Evolutionary conservation across 2,797 vertebrate species (phyloP), one percentile per base, ranked within the genome.

Genomic region (Poecilia picta): DNA sequence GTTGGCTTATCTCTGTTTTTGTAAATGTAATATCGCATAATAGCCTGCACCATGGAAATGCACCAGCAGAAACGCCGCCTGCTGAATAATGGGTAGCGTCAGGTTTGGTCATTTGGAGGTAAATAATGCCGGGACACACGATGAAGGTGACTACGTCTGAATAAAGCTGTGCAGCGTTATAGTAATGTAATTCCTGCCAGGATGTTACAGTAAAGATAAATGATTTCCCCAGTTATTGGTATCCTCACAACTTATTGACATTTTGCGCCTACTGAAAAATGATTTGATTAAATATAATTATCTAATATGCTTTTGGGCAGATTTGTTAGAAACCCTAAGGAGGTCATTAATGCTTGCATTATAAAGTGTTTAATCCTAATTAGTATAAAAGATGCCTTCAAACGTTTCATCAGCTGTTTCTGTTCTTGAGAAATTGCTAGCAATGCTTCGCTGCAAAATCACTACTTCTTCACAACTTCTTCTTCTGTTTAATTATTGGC

Each of bases 1-100:
- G 75, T 72, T 28, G 33, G 53, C 71, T 82, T 77, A 81, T 83
- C 73, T 78, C 46, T 25, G 49, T 68, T 82, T 55, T 51, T 75
- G 16, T 51, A 84, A 76, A 66, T 64, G 2, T 33, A 76, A 77
- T 73, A 41, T 76, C 46, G 28, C 33, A 47, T 76, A 46, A 47
- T 39, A 78, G 39, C 55, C 39, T 76, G 25, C 18, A 25, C 66
- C 45, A 39, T 62, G 43, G 59, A 75, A 75, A 73, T 57, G 71
- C 25, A 74, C 12, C 47, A 77, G 51, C 11, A 55, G 25, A 74
- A 46, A 46, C 47, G 15, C 39, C n/a, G 71, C 16, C 76, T 76
- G 28, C 6, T 36, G 45, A 82, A 84, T 75, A 75, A 78, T 73
- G 36, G 25, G 43, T 47, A 36, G 25, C 16, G 45, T 70, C 28